Conservation (phyloP, 2,888 invertebrate genomes). For the Trachelus iudaicus region DNA sequence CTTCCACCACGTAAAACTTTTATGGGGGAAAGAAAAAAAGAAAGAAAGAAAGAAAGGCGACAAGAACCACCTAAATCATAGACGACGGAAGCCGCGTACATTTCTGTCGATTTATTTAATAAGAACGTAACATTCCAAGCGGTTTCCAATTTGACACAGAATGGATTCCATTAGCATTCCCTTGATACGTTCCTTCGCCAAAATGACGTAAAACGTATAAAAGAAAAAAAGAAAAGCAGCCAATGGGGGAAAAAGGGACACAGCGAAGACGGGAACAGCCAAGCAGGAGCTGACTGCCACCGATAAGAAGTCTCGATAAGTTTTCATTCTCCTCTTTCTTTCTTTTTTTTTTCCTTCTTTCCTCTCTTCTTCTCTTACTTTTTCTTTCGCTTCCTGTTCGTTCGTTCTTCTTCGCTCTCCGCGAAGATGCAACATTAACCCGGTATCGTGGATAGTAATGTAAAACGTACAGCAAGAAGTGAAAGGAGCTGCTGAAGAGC, state of each 20-base stretch:
- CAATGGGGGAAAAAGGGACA: slow-evolving; percentile 5
- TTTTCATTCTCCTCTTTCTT: slow-evolving; percentile 26
- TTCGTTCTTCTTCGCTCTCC: slow-evolving; percentile 34
- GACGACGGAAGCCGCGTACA: neutral
- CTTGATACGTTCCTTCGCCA: slow-evolving; percentile 18
- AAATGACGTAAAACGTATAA: slow-evolving; percentile 13
- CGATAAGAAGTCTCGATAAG: slow-evolving; percentile 57
- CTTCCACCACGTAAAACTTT: neutral
- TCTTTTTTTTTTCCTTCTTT: slow-evolving; percentile 11
- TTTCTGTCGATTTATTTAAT: slow-evolving; percentile 14
- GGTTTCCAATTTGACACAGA: slow-evolving; percentile 56
- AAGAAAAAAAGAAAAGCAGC: slow-evolving; percentile 29
- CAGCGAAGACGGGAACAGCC: slow-evolving; percentile 21
- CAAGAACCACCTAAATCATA: neutral
- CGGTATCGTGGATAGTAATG: slow-evolving; percentile 13
- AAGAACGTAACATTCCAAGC: slow-evolving; percentile 39
- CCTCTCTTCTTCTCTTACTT: slow-evolving; percentile 19
- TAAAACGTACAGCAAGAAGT: neutral
- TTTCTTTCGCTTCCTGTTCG: slow-evolving; percentile 26
- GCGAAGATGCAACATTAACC: slow-evolving; percentile 52
- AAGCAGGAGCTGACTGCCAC: slow-evolving; percentile 51
- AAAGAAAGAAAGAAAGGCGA: neutral
- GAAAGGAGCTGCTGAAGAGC: neutral
- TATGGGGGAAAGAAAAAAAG: neutral
- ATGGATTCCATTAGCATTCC: slow-evolving; percentile 58